Base-by-base conservation (phyloP, 2,888 invertebrate genomes). In the Drosophila birchii region DNA sequence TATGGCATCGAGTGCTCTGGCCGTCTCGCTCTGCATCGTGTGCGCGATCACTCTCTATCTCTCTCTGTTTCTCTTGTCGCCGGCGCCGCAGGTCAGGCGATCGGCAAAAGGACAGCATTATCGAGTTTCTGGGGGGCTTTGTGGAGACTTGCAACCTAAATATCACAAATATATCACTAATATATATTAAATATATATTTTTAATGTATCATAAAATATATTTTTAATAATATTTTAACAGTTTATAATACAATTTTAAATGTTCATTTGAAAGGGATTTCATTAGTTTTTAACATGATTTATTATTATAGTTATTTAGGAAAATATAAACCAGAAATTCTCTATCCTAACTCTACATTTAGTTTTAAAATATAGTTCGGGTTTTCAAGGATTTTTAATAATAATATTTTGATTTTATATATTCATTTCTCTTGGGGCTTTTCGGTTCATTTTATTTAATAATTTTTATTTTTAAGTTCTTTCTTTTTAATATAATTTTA, bases 81-180 rank as follows among this genome's bases (percentile, higher is more conserved):
- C 68, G 57, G 66, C 66, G 66, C 66, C 67, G 64, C 66, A 66
- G 66, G 66, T 64, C 66, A 64, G 38, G 16, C 49, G 32, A 63
- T 63, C 38, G 12, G 36, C 32, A 14, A 41, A 5, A 8, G n/a
- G n/a, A n/a, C 45, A 59, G 29, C 29, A 20, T 39, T 20, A 14
- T 26, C 26, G 20, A 18, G 14, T 23, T 20, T 23, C 5, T 14
- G 20, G 49, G 51, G 51, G 49, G 16, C 34, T 16, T 51, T 14
- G 14, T 34, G 16, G 51, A 20, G 26, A 45, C 9, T 29, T 45
- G 0, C 11, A 16, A 5, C 26, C 1, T n/a, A 26, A 5, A 16
- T 23, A 44, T 43, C 12, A 20, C 18, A 2, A 14, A 16, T 14
- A n/a, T n/a, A n/a, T n/a, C n/a, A n/a, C n/a, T 16, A 16, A 6